Base-by-base conservation (phyloP, 2,113 vertebrate genomes). In the Chunga burmeisteri region DNA sequence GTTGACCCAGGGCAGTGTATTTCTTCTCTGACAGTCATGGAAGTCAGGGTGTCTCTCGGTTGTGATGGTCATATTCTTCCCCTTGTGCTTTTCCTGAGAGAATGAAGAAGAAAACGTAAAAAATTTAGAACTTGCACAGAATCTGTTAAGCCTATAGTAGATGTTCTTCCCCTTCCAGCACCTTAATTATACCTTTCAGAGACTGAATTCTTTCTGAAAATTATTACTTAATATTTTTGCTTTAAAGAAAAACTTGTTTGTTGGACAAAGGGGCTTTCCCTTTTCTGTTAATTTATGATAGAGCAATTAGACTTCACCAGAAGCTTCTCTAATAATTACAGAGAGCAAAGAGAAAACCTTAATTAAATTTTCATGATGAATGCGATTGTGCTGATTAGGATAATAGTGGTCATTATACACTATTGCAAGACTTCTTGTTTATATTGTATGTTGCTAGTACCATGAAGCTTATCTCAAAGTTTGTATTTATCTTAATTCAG, bases 341-440 rank as follows among this genome's bases (percentile, higher is more conserved):
- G 40, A 75, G n/a, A 89, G 56, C 62, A 78, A 96, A 91, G 40
- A 81, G 61, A 91, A 93, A 96, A 87, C n/a, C 65, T 96, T 91
- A 96, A 95, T 96, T 91, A 93, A 96, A 96, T 94, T 94, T 94
- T 95, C 94, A 89, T 0, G 4, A 86, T 55, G 52, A 89, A 36
- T 88, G 58, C 0, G 6, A 91, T 90, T 73, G 56, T 85, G 38
- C 53, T 95, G 81, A 94, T 79, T 93, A 96, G 58, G 49, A 85
- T 93, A 96, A 93, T 82, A 81, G 49, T 74, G 71, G 92, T 82
- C 74, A 91, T 94, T 95, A 87, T 65, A 91, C 34, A 73, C 30
- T 68, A 56, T 66, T 9, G 7, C 36, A 88, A 93, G 49, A 59
- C 23, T 50, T 78, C 74, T 85, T 95, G 61, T 85, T 93, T 90